Evolutionary conservation across 2,888 invertebrate species (phyloP).

Genomic region (Hirudinaria manillensis): DNA sequence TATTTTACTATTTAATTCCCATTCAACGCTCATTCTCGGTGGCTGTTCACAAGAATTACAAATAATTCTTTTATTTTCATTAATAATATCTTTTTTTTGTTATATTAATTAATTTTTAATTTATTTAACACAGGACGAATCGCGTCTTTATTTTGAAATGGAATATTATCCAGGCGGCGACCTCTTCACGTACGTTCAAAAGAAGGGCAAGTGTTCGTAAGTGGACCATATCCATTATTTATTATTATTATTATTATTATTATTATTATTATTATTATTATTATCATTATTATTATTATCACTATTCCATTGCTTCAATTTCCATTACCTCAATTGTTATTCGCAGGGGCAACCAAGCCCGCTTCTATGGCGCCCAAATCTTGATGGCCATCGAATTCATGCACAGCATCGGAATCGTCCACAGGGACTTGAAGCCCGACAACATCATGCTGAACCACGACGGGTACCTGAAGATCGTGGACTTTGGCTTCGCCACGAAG

Average conservation of each 20-base stretch:
- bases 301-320: not conserved
- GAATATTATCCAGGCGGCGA: conserved; percentile 98
- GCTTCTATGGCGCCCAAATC: conserved; percentile 12
- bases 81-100: not conserved
- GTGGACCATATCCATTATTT: conserved; percentile 20
- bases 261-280: too few relatives aligned
- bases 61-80: not conserved
- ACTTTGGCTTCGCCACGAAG: conserved; percentile 92
- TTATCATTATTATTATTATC: too few relatives aligned
- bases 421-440: conserved; percentile 14
- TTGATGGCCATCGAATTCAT: conserved; percentile 10
- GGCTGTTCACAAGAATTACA: too few relatives aligned
- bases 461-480: conserved; percentile 60
- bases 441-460: not conserved
- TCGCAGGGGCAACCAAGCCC: not conserved
- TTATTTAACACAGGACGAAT: conserved; percentile 4
- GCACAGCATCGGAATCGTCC: conserved; percentile 1
- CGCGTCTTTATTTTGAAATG: conserved; percentile 61
- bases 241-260: too few relatives aligned
- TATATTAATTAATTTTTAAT: conserved; percentile 1
- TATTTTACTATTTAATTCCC: too few relatives aligned
- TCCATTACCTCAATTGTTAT: not conserved
- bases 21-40: too few relatives aligned
- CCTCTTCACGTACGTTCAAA: conserved; percentile 63
- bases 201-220: conserved; percentile 62